Evolutionary conservation across 2,113 vertebrate genomes (phyloP), one percentile per base, ranked within the genome.

Genomic region (Chrysemys picta): DNA sequence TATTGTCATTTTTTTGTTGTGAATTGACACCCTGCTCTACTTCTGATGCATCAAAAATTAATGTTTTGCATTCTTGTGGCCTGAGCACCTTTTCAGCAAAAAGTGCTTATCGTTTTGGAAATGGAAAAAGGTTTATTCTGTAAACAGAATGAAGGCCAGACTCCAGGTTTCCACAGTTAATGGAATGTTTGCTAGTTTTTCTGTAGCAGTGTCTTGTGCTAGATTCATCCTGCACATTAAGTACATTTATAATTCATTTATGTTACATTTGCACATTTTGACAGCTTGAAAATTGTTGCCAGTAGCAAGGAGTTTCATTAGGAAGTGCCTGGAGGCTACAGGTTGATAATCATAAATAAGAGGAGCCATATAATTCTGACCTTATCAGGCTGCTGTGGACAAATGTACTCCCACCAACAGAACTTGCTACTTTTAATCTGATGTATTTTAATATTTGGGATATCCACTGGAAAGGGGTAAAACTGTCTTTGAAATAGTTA

Each of bases 251-350:
- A 92, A 93, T 93, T 95, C 92, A 80, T 76, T 96, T 94, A 49
- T 90, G 21, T 95, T 96, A 90, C 69, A 84, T 42, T 94, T 82
- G 10, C 53, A 81, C 17, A 85, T 94, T 96, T 92, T 97, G 96
- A 93, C n/a, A 96, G 56, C 65, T 97, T 93, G 59, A 95, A 95
- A 96, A 84, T 93, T 96, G 82, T 97, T 96, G 50, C 54, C 5
- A 11, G 22, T 93, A 95, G 88, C 88, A 93, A 88, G 38, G 91
- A 86, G 50, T 97, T 98, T 97, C 89, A 89, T 97, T 97, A 97
- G 86, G 25, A 91, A 96, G 82, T 90, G 79, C 88, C 96, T 95
- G 45, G 83, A 96, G 96, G 93, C 75, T 85, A 45, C 59, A 90
- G 85, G 56, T 52, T 94, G 92, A 95, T 85, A 96, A 84, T 95